A percentile compares a stretch with the other conserved stretches of the same genome.
Evolutionary conservation across 2,888 invertebrate genomes (phyloP).

Genomic region (Diaprepes abbreviatus): DNA sequence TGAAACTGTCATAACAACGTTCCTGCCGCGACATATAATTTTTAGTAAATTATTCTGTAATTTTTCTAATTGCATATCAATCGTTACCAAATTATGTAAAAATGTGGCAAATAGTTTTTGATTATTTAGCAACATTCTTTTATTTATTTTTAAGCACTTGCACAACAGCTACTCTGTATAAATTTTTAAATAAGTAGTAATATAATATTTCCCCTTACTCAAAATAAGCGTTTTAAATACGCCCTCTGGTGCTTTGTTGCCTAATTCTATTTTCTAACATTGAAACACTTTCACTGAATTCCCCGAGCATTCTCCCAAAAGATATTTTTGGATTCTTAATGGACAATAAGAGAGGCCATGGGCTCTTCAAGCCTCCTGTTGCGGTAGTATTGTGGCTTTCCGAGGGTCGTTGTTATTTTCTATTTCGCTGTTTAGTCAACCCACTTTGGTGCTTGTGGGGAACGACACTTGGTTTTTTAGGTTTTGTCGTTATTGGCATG

Average conservation of each 20-base stretch:
- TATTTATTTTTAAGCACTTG: too few relatives aligned
- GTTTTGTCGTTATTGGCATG: background rate
- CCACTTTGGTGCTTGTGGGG: background rate
- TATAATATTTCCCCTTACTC: background rate
- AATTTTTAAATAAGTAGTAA: too few relatives aligned
- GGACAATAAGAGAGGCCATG: slow-evolving; percentile 23
- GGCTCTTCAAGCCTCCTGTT: slow-evolving; percentile 17
- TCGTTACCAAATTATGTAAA: too few relatives aligned
- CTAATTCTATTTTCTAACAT: slow-evolving; percentile 4
- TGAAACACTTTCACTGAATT: slow-evolving; percentile 11
- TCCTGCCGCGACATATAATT: too few relatives aligned
- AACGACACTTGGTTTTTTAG: background rate
- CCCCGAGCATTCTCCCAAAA: slow-evolving; percentile 12
- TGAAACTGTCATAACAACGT: too few relatives aligned
- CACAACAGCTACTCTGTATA: too few relatives aligned
- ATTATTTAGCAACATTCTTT: too few relatives aligned
- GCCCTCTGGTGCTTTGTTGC: slow-evolving; percentile 10
- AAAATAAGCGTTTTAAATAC: slow-evolving; percentile 6
- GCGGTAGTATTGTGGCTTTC: slow-evolving; percentile 17
- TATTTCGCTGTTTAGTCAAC: slow-evolving; percentile 28
- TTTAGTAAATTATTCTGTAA: too few relatives aligned
- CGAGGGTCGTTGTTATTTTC: slow-evolving; percentile 34
- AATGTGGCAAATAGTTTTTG: too few relatives aligned
- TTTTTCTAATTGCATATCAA: too few relatives aligned
- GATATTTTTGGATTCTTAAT: slow-evolving; percentile 38